A percentile compares a stretch with the other conserved stretches of the same genome.
Evolutionary conservation across 1,140 invertebrate species (phyloP).

Genomic region (Drosophila azteca): DNA sequence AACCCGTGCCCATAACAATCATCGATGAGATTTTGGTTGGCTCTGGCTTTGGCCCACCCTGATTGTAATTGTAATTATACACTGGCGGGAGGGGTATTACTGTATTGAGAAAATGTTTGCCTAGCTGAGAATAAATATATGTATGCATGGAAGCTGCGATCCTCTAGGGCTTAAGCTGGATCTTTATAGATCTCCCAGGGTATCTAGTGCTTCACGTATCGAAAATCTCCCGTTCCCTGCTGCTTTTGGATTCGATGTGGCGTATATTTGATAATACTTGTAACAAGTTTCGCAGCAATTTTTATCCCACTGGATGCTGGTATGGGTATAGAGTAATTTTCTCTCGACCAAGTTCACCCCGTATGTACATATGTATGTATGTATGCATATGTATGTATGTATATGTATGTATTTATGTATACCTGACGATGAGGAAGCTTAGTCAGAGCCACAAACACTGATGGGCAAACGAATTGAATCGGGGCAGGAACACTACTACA

Average conservation of each 20-base stretch:
- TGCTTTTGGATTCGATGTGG: conserved; percentile 52
- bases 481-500: too few species aligned
- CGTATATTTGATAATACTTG: conserved; percentile 70
- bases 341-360: conserved; percentile 19
- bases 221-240: not conserved
- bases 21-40: conserved; percentile 31
- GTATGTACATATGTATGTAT: too few species aligned
- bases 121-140: too few species aligned
- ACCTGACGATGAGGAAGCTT: not conserved
- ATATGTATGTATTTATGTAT: conserved; percentile 12
- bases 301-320: conserved; percentile 43
- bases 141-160: too few species aligned
- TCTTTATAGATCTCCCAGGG: too few species aligned
- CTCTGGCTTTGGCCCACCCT: conserved; percentile 47
- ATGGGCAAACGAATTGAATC: not conserved
- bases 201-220: too few species aligned
- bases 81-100: conserved; percentile 4
- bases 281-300: conserved; percentile 63
- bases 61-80: conserved; percentile 68
- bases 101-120: too few species aligned
- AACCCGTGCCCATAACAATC: conserved; percentile 47
- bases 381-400: too few species aligned
- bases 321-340: conserved; percentile 34
- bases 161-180: too few species aligned
- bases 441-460: conserved; percentile 13